phyloP scores from a whole-genome alignment of 2,888 invertebrate species.

The Pardosa pseudoannulata region DNA sequence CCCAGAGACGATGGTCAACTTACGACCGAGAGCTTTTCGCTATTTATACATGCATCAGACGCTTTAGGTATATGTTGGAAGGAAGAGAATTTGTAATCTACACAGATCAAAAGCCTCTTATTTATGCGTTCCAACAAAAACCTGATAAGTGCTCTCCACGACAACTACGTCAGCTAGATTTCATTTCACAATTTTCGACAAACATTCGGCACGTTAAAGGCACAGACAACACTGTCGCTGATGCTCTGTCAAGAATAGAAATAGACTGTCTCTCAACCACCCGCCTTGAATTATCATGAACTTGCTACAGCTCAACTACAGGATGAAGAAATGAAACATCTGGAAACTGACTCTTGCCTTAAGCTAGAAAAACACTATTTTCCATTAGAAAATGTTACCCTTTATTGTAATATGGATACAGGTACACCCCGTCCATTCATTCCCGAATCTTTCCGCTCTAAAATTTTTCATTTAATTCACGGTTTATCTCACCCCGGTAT shows the following conservation, averaged over 20 bases:
- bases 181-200: not conserved
- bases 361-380: not conserved
- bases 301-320: not conserved
- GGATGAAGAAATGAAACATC: not conserved
- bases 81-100: too few species aligned
- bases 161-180: not conserved
- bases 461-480: conserved; percentile 1
- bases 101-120: not conserved
- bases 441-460: not conserved
- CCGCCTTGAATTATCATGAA: too few species aligned
- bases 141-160: not conserved
- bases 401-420: conserved; percentile 1
- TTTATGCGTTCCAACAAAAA: not conserved
- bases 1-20: not conserved
- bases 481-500: conserved; percentile 21
- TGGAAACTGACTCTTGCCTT: not conserved
- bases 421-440: not conserved
- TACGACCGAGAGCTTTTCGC: too few species aligned
- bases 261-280: not conserved
- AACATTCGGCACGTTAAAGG: too few species aligned
- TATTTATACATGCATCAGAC: too few species aligned
- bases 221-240: too few species aligned
- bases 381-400: too few species aligned
- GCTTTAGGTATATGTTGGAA: too few species aligned
- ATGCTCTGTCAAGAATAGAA: too few species aligned